These are phyloP conservation scores for Diarsia dahlii DNA, from an alignment of 2,888 invertebrate genomes.

Conservation along the genomic window DNA sequence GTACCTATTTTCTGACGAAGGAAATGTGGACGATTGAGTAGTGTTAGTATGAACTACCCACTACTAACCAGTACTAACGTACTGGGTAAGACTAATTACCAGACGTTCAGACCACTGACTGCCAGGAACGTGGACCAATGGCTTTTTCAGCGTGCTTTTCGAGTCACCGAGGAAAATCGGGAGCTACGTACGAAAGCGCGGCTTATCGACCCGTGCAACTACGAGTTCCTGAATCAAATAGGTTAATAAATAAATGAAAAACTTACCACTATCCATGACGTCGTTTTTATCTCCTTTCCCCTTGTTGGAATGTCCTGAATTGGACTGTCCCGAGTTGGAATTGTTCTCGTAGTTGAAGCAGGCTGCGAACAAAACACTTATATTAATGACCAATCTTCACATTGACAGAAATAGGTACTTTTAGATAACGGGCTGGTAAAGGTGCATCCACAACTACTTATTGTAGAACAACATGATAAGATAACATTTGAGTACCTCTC, in stretches of 20 bases:
- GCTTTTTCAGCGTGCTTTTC: no score
- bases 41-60: no score
- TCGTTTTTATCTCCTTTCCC: slow-evolving; percentile 66
- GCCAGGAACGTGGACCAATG: no score
- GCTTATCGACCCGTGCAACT: no score
- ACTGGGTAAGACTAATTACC: no score
- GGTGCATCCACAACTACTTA: background rate
- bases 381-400: background rate
- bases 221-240: background rate
- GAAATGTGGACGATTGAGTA: no score
- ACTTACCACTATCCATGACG: slow-evolving; percentile 64
- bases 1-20: no score
- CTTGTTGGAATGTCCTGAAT: slow-evolving; percentile 61
- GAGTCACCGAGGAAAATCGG: no score
- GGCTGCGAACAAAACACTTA: slow-evolving; percentile 78
- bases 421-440: background rate
- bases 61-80: no score
- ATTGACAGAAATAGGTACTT: background rate
- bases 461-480: no score
- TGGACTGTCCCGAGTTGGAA: slow-evolving; percentile 47
- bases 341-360: slow-evolving; percentile 87
- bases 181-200: background rate
- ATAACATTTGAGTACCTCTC: no score
- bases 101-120: no score
- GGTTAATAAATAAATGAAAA: background rate